A percentile compares a stretch with the other conserved stretches of the same genome.
Conservation (phyloP, 2,797 vertebrate genomes). For the Acanthurus leucopareius region DNA sequence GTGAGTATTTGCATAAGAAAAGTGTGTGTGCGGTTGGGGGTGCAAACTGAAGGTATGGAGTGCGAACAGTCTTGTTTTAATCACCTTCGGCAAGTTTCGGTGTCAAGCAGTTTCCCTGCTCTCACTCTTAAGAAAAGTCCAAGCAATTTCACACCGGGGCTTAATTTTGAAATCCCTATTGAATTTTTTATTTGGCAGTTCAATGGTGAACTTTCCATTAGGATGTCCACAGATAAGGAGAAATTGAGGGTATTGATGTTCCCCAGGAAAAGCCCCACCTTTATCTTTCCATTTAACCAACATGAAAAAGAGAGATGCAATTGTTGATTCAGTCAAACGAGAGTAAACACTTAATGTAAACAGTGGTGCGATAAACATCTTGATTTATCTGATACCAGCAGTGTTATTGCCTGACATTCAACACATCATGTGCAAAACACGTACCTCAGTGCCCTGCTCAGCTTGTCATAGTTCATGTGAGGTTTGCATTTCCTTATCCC, state of each 20-base stretch:
- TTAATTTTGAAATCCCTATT: slow-evolving; percentile 84
- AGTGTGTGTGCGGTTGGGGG: slow-evolving; percentile 43
- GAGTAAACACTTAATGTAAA: slow-evolving; percentile 68
- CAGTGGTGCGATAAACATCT: slow-evolving; percentile 47
- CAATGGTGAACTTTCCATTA: slow-evolving; percentile 82
- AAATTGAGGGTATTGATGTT: slow-evolving; percentile 84
- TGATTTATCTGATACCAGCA: slow-evolving; percentile 49
- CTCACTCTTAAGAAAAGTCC: slow-evolving; percentile 51
- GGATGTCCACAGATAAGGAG: slow-evolving; percentile 82
- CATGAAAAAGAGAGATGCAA: slow-evolving; percentile 47
- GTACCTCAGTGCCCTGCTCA: slow-evolving; percentile 92
- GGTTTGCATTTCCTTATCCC: slow-evolving; percentile 95
- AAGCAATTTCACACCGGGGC: slow-evolving; percentile 71
- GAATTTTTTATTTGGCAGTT: slow-evolving; percentile 81
- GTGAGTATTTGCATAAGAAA: slow-evolving; percentile 75
- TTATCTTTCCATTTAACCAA: slow-evolving; percentile 71
- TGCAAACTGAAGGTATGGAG: slow-evolving; percentile 38
- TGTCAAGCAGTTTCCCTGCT: slow-evolving; percentile 41
- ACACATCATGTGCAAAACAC: slow-evolving; percentile 19
- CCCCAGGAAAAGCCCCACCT: slow-evolving; percentile 63
- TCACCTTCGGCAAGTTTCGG: slow-evolving; percentile 58
- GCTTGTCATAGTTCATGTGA: slow-evolving; percentile 98
- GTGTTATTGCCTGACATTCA: slow-evolving; percentile 49
- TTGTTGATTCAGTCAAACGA: slow-evolving; percentile 46
- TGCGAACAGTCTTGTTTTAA: slow-evolving; percentile 52